phyloP scores from a whole-genome alignment of 2,797 vertebrate genomes.

The Diplodus sargus region DNA sequence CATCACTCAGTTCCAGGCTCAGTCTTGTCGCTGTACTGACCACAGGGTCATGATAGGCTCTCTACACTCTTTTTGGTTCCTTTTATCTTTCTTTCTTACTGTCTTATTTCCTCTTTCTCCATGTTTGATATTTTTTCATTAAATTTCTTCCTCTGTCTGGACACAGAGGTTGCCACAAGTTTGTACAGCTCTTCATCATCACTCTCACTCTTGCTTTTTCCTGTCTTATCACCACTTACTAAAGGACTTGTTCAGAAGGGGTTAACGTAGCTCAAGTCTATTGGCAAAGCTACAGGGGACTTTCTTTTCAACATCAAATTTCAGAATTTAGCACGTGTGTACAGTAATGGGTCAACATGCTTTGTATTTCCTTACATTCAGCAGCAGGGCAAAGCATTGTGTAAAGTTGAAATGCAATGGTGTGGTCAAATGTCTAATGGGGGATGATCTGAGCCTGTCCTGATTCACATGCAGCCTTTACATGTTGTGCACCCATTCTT shows the following conservation, averaged over 20 bases:
- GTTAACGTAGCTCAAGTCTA: not conserved
- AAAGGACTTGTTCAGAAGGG: not conserved
- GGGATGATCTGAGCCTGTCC: constrained; percentile 24
- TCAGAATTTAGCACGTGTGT: not conserved
- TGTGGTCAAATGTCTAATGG: not conserved
- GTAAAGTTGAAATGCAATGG: constrained; percentile 7
- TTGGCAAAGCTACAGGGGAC: not conserved
- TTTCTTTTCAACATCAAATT: not conserved
- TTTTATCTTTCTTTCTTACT: not conserved
- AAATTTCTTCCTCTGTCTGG: constrained; percentile 32
- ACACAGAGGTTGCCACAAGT: constrained; percentile 22
- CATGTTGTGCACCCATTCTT: constrained; percentile 45
- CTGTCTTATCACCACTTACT: constrained; percentile 35
- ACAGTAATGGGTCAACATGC: not conserved
- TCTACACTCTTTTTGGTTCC: not conserved
- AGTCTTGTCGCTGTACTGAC: constrained; percentile 5
- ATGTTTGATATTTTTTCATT: constrained; percentile 12
- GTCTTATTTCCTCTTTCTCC: not conserved
- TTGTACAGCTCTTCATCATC: constrained; percentile 42
- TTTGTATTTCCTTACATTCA: constrained; percentile 22
- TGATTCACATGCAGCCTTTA: constrained; percentile 22
- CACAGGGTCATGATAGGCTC: not conserved
- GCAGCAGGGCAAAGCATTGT: constrained; percentile 25
- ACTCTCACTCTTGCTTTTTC: constrained; percentile 56
- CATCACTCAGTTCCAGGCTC: constrained; percentile 2